Base-by-base conservation (phyloP, 2,797 vertebrate species). In the Peromyscus attwateri region DNA sequence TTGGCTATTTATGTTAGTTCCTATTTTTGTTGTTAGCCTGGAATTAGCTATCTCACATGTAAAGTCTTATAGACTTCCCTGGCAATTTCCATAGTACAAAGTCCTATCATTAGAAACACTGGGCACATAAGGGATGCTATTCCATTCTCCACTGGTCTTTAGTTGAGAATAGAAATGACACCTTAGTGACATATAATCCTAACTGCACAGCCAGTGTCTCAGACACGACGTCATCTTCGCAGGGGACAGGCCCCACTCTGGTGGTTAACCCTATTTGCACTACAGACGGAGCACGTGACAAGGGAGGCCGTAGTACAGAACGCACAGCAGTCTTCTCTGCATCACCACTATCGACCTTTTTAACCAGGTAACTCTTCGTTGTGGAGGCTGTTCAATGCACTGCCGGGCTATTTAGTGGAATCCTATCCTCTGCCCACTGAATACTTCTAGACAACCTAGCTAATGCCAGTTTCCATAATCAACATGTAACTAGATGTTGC, bases 1-100 rank as follows among this genome's bases (percentile, higher is more conserved):
- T 68, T 93, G 23, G 60, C 55, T 85, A 70, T 73, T 96, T 77
- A 95, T 10, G 31, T 75, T 85, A 70, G 52, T 84, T 77, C 37
- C 79, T 89, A 80, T 84, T 96, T 91, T 94, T 83, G 83, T 25
- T 71, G 31, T 49, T 94, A 87, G 37, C 68, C 49, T 82, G 29
- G 77, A 92, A 95, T 68, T 87, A 94, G n/a, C 25, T 95, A 16
- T 90, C 23, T 87, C 40, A 1, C 52, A 34, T 34, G 34, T 66
- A 37, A 73, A 14, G 14, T 68, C 91, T 23, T 14, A 0, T 6
- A 52, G 19, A 52, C 5, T 2, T 81, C 43, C 40, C 91, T 37
- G 21, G 21, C 34, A 66, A 87, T 76, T 88, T 71, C 89, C 43
- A 10, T 71, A 52, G 37, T 16, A 25, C 34, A 25, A 94, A 76